Base-by-base conservation (phyloP, 1,140 invertebrate species). In the Leucophenga varia region DNA sequence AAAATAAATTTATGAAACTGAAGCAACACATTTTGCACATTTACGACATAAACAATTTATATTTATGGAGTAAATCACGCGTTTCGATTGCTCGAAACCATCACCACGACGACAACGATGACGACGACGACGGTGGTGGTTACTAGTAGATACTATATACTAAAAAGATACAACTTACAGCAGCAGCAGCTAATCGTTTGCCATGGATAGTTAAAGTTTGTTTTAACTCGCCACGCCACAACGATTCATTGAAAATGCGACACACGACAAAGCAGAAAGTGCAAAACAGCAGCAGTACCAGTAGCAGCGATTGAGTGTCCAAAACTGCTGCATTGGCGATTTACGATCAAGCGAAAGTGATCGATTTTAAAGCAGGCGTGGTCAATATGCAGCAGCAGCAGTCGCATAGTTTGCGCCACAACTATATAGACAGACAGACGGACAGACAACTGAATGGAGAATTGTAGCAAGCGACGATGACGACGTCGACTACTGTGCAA, bases 311-410 rank as follows among this genome's bases (percentile, higher is more conserved):
- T n/a, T n/a, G n/a, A n/a, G n/a, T n/a, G n/a, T n/a, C n/a, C n/a
- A n/a, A 45, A 44, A 31, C 25, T 17, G 34, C 42, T 45, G 41
- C 30, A 25, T n/a, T 45, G 5, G 45, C 22, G 43, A 54, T 54
- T 54, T 54, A 49, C 39, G 49, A 52, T 40, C 38, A 69, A 64
- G 57, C 64, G 64, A 68, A 68, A 68, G 64, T 68, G 64, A 68
- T 68, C 64, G 64, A 69, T 68, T 67, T 68, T 69, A 43, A 64
- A 48, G 52, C 63, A 54, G 64, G 64, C 64, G 64, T 68, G 64
- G 64, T 44, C 5, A 19, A 49, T 56, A 54, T 43, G 48, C 39
- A 50, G 16, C n/a, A n/a, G n/a, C n/a, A n/a, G n/a, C n/a, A n/a
- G 49, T 20, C 44, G 37, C 10, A 21, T 38, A 50, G 48, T 53